phyloP scores from a whole-genome alignment of 2,888 invertebrate species.

The Psococerastis gibbosa region DNA sequence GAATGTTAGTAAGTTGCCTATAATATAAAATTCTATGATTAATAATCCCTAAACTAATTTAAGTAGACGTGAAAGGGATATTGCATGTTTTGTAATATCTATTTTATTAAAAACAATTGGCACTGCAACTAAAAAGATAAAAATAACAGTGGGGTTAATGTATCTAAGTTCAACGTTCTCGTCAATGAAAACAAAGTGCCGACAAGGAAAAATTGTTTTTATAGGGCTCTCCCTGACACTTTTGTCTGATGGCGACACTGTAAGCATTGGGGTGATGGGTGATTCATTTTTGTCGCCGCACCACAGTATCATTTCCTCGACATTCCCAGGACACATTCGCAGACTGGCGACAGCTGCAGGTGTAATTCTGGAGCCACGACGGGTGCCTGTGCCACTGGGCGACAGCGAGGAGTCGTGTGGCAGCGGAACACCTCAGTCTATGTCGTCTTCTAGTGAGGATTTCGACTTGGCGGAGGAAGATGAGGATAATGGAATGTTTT shows the following conservation, averaged over 20 bases:
- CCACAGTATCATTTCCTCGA: conserved; percentile 33
- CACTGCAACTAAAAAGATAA: too few species aligned
- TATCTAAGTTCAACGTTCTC: too few species aligned
- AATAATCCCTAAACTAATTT: conserved; percentile 11
- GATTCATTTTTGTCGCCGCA: conserved; percentile 48
- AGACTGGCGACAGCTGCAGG: conserved; percentile 17
- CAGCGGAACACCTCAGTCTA: neutral
- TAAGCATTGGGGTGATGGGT: conserved; percentile 48
- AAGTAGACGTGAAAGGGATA: neutral
- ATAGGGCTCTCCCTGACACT: conserved; percentile 52
- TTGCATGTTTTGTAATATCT: neutral
- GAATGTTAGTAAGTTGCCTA: conserved; percentile 42
- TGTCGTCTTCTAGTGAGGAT: too few species aligned
- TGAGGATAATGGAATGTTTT: too few species aligned
- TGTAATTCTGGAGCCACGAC: neutral
- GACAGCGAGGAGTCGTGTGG: neutral
- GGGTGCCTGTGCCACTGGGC: neutral
- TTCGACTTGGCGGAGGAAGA: too few species aligned
- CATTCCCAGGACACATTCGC: conserved; percentile 19
- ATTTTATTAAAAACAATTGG: too few species aligned
- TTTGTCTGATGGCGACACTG: conserved; percentile 43
- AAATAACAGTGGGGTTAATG: too few species aligned
- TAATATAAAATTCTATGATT: too few species aligned
- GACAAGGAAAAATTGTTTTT: too few species aligned
- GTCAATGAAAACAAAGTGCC: too few species aligned